Evolutionary conservation across 2,888 invertebrate species (phyloP).

Genomic region (Quadroppia sp.): DNA sequence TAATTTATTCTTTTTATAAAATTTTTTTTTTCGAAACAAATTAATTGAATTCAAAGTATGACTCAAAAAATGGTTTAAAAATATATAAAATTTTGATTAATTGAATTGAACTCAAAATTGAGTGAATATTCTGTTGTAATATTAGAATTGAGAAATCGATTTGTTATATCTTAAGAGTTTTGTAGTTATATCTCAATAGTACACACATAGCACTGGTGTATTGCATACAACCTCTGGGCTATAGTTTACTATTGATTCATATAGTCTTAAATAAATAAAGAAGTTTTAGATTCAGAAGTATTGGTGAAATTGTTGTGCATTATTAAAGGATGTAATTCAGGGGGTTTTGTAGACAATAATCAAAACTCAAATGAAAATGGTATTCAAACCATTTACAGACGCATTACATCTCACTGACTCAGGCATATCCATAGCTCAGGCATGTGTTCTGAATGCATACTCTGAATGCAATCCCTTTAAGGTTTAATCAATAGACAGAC

Average conservation of each 20-base stretch:
- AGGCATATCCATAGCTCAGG: background rate
- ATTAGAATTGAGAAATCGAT: constrained; percentile 3
- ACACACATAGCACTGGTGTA: background rate
- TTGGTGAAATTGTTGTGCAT: constrained; percentile 19
- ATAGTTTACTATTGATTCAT: constrained; percentile 9
- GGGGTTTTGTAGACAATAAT: background rate
- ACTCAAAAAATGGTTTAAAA: background rate
- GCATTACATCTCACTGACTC: background rate
- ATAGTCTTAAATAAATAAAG: constrained; percentile 34
- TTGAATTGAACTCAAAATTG: no score
- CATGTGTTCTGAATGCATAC: background rate
- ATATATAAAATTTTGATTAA: background rate
- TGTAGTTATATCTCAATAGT: background rate
- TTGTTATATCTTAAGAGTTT: constrained; percentile 22
- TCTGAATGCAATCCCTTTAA: background rate
- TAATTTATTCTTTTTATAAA: no score
- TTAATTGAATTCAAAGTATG: background rate
- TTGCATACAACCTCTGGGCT: background rate
- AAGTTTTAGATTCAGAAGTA: constrained; percentile 23
- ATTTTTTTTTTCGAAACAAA: no score
- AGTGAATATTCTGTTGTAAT: no score
- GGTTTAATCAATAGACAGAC: constrained; percentile 27
- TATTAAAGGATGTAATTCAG: constrained; percentile 13
- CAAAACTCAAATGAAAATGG: background rate
- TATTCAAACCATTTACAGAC: background rate